Conservation (phyloP, 1,140 invertebrate genomes). For the Dendrolimus punctatus region DNA sequence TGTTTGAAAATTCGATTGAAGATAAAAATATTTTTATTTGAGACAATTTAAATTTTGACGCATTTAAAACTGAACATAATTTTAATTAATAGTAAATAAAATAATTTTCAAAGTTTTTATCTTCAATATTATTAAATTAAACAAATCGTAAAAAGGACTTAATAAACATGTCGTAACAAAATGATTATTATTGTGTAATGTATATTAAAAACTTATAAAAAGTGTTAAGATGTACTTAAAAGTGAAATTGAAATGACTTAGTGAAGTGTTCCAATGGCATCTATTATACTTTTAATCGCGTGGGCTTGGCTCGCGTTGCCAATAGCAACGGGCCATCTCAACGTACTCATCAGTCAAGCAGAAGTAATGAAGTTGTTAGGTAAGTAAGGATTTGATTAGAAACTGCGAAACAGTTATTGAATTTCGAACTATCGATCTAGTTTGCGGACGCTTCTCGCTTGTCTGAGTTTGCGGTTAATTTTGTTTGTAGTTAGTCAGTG, state of each 20-base stretch:
- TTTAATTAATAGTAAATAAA: too few species aligned
- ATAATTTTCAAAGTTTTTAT: too few species aligned
- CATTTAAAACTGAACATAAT: too few species aligned
- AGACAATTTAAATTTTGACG: too few species aligned
- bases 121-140: too few species aligned
- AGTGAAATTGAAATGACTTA: conserved; percentile 55
- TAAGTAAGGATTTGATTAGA: conserved; percentile 56
- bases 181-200: conserved; percentile 6
- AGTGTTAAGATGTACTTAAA: conserved; percentile 45
- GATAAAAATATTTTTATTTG: too few species aligned
- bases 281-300: conserved; percentile 49
- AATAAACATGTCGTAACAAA: too few species aligned
- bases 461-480: not conserved
- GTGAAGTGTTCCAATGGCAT: conserved; percentile 49
- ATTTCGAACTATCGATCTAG: conserved; percentile 12
- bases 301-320: conserved; percentile 62
- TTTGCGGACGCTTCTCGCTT: not conserved
- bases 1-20: not conserved
- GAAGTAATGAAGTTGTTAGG: conserved; percentile 84
- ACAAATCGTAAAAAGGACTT: too few species aligned
- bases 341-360: conserved; percentile 83
- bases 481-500: not conserved
- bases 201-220: conserved; percentile 7
- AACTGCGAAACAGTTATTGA: conserved; percentile 12
- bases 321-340: conserved; percentile 75